These are phyloP conservation scores for Lithosia quadra DNA, from an alignment of 2,888 invertebrate species.

Conservation along the genomic window DNA sequence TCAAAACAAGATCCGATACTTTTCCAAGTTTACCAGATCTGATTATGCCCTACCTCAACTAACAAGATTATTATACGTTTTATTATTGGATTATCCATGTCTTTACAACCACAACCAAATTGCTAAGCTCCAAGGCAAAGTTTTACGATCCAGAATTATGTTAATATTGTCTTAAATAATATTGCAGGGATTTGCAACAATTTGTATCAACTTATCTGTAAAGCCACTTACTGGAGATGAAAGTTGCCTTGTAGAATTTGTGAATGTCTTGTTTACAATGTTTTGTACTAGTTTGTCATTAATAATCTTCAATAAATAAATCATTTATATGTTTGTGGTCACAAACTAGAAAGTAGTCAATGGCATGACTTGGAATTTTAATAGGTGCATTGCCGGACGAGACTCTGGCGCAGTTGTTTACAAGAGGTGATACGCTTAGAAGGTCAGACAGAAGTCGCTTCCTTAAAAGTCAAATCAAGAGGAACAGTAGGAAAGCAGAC, in stretches of 20 bases:
- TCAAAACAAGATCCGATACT: conserved; percentile 31
- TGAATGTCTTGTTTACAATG: conserved; percentile 37
- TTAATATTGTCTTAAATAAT: conserved; percentile 51
- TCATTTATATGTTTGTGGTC: neutral
- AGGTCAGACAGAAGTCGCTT: too few relatives aligned
- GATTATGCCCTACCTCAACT: conserved; percentile 41
- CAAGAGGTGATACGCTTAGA: too few relatives aligned
- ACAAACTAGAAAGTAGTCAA: neutral
- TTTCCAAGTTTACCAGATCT: conserved; percentile 32
- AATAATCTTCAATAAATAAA: neutral
- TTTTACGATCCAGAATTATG: conserved; percentile 43
- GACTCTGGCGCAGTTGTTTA: too few relatives aligned
- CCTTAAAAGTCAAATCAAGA: too few relatives aligned
- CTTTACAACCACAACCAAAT: conserved; percentile 22
- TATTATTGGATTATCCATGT: conserved; percentile 37
- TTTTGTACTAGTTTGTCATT: conserved; percentile 8
- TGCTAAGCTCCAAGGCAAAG: conserved; percentile 39
- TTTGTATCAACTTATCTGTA: conserved; percentile 53
- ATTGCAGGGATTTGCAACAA: conserved; percentile 49
- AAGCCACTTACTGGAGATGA: conserved; percentile 47
- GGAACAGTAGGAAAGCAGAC: too few relatives aligned
- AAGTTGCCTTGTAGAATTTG: conserved; percentile 38
- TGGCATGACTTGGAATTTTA: neutral
- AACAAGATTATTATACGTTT: conserved; percentile 35
- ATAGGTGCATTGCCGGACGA: neutral